These are phyloP conservation scores for Chelon labrosus DNA, from an alignment of 2,797 vertebrate species.

Conservation along the genomic window DNA sequence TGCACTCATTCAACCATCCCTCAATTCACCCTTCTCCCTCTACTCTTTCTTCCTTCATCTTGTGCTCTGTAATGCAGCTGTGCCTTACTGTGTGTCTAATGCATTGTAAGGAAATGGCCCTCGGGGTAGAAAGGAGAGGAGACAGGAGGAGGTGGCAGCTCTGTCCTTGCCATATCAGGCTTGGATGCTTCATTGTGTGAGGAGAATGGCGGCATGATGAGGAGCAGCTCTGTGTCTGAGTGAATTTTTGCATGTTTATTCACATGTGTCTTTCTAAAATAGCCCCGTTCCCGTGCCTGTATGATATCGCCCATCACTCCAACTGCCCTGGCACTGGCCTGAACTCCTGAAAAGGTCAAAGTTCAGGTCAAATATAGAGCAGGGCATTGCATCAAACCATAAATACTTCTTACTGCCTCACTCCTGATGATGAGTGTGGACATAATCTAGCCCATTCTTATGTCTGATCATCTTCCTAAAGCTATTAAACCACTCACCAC, in stretches of 20 bases:
- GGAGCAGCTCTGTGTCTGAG: neutral
- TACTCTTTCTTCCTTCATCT: constrained; percentile 32
- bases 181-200: constrained; percentile 12
- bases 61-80: constrained; percentile 41
- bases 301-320: no score
- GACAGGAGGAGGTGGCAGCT: constrained; percentile 24
- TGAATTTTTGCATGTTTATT: neutral
- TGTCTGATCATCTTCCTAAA: constrained; percentile 71
- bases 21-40: constrained; percentile 44
- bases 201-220: neutral
- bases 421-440: constrained; percentile 42
- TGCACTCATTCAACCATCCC: constrained; percentile 60
- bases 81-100: constrained; percentile 36
- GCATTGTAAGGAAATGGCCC: constrained; percentile 41
- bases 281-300: no score
- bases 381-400: constrained; percentile 42
- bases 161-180: constrained; percentile 12
- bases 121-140: constrained; percentile 1
- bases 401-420: constrained; percentile 66
- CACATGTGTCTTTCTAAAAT: neutral
- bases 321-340: neutral
- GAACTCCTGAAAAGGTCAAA: constrained; percentile 16
- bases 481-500: constrained; percentile 70
- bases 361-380: constrained; percentile 34
- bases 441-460: constrained; percentile 63